Evolutionary conservation across 2,113 vertebrate genomes (phyloP).

Genomic region (Motacilla alba): DNA sequence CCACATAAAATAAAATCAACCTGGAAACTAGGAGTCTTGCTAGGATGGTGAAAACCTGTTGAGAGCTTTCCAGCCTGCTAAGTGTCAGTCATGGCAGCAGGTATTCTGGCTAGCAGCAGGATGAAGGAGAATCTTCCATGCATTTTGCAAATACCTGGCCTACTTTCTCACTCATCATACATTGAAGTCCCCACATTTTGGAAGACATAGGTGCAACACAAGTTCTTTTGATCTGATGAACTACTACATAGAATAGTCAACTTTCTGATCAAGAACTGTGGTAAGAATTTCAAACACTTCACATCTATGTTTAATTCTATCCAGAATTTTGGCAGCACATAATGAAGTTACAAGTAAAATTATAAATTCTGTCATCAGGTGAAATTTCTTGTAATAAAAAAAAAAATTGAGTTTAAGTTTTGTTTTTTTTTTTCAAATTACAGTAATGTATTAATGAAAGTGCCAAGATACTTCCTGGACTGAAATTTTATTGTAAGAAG

Average conservation of each 20-base stretch:
- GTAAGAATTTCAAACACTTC: background rate
- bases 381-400: background rate
- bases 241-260: background rate
- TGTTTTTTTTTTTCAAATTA: background rate
- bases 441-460: background rate
- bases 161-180: background rate
- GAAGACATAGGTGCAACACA: background rate
- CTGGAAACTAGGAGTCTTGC: background rate
- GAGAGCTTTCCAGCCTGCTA: background rate
- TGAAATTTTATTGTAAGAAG: background rate
- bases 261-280: background rate
- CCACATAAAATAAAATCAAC: background rate
- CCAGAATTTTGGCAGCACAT: background rate
- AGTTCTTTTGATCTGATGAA: background rate
- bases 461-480: background rate
- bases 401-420: background rate
- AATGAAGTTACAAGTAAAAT: background rate
- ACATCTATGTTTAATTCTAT: background rate
- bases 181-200: background rate
- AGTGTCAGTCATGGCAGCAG: background rate
- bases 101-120: background rate
- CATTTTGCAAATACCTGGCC: background rate
- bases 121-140: background rate
- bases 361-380: background rate
- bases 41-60: background rate